These are phyloP conservation scores for Craterocephalus amniculus DNA, from an alignment of 2,797 vertebrate species.

Conservation along the genomic window DNA sequence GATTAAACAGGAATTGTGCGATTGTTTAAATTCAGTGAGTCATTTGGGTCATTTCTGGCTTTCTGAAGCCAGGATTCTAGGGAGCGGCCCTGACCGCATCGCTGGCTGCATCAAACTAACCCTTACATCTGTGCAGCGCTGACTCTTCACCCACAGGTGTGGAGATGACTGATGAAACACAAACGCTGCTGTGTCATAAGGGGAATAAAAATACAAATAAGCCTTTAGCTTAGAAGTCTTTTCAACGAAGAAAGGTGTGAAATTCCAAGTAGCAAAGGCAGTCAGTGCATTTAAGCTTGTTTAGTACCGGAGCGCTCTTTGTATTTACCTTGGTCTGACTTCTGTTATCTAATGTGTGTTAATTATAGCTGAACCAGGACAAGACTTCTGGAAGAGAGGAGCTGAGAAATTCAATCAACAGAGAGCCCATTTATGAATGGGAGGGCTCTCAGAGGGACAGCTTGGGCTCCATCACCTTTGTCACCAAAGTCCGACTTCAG, in stretches of 20 bases:
- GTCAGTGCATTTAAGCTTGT: constrained; percentile 15
- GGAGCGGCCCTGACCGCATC: constrained; percentile 75
- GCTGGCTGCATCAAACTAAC: constrained; percentile 46
- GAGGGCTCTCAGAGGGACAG: constrained; percentile 87
- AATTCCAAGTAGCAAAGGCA: constrained; percentile 9
- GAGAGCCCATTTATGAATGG: constrained; percentile 87
- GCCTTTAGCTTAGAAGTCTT: background rate
- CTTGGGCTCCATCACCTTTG: constrained; percentile 85
- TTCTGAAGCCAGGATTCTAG: constrained; percentile 57
- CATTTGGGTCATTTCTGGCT: constrained; percentile 72
- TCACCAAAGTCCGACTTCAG: constrained; percentile 92
- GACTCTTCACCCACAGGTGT: constrained; percentile 63
- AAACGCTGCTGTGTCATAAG: constrained; percentile 28
- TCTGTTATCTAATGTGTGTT: constrained; percentile 18
- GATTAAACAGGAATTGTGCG: constrained; percentile 63
- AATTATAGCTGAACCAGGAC: constrained; percentile 60
- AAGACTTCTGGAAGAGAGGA: constrained; percentile 77
- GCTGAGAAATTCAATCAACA: constrained; percentile 89
- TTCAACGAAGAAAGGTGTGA: constrained; percentile 20
- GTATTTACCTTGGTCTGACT: constrained; percentile 10
- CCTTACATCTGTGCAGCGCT: constrained; percentile 61
- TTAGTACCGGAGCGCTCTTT: constrained; percentile 17
- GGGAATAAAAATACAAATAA: constrained; percentile 34
- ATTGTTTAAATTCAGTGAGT: constrained; percentile 64
- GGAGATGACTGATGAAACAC: constrained; percentile 49